phyloP scores from a whole-genome alignment of 2,113 vertebrate genomes.

The Parus major region DNA sequence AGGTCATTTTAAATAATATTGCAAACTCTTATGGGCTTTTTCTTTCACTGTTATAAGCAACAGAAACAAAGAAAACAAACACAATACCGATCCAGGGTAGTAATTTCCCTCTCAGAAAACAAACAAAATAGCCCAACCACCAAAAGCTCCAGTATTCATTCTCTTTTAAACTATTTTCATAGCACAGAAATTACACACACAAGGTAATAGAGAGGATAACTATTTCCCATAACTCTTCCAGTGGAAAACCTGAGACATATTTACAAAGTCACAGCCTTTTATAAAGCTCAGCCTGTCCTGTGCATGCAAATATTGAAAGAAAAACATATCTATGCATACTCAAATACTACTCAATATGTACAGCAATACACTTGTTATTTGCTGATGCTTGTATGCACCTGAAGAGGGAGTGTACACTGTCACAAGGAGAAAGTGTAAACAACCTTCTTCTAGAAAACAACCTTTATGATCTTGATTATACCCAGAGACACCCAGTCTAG shows the following conservation, averaged over 20 bases:
- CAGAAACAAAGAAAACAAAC: neutral
- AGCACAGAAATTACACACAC: neutral
- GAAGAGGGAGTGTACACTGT: neutral
- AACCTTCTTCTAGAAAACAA: neutral
- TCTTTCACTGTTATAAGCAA: neutral
- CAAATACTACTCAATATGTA: neutral
- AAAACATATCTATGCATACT: neutral
- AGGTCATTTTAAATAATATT: neutral
- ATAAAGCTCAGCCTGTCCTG: neutral
- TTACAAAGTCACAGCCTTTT: neutral
- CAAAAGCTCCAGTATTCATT: neutral
- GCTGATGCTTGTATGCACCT: neutral
- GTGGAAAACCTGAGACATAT: neutral
- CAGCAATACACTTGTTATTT: neutral
- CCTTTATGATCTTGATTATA: neutral
- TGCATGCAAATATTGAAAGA: neutral
- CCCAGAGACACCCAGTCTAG: neutral
- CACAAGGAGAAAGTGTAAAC: neutral
- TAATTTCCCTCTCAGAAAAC: neutral
- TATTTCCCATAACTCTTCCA: neutral
- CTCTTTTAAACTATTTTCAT: neutral
- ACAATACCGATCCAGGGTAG: neutral
- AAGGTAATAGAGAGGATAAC: neutral
- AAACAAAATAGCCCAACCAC: neutral
- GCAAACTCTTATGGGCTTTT: neutral